Evolutionary conservation across 2,797 vertebrate genomes (phyloP).

Genomic region (Malacoraja senta): DNA sequence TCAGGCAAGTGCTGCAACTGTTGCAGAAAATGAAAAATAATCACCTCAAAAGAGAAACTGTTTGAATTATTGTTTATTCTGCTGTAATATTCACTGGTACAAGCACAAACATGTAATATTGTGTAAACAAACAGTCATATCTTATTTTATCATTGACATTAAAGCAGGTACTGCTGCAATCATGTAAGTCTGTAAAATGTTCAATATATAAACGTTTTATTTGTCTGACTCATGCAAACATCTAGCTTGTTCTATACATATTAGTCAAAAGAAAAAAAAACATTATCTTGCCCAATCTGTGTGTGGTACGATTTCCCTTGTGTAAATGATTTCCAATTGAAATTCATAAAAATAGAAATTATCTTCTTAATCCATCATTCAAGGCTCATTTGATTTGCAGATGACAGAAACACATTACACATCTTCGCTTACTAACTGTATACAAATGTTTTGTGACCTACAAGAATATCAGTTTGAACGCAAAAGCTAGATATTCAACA

Average conservation of each 20-base stretch:
- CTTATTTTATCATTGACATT: conserved; percentile 8
- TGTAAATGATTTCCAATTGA: conserved; percentile 23
- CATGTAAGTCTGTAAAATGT: conserved; percentile 17
- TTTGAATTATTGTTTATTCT: not conserved
- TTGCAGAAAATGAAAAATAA: not conserved
- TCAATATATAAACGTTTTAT: conserved; percentile 10
- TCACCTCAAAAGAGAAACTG: not conserved
- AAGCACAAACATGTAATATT: not conserved
- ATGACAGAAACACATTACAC: not conserved
- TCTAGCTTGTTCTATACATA: conserved; percentile 8
- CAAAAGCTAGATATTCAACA: not conserved
- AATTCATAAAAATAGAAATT: conserved; percentile 32
- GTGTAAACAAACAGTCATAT: not conserved
- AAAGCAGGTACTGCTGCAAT: conserved; percentile 5
- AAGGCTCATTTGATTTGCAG: conserved; percentile 12
- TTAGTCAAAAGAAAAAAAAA: not conserved
- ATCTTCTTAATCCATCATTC: conserved; percentile 35
- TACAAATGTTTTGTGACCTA: conserved; percentile 20
- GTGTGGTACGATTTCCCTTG: not conserved
- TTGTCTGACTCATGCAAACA: conserved; percentile 2
- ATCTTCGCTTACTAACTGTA: not conserved
- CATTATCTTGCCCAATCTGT: not conserved
- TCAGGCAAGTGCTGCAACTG: not conserved
- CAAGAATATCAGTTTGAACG: conserved; percentile 21
- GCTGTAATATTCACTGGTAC: not conserved